Conservation (phyloP, 2,113 vertebrate genomes). For the Amazona vittata region DNA sequence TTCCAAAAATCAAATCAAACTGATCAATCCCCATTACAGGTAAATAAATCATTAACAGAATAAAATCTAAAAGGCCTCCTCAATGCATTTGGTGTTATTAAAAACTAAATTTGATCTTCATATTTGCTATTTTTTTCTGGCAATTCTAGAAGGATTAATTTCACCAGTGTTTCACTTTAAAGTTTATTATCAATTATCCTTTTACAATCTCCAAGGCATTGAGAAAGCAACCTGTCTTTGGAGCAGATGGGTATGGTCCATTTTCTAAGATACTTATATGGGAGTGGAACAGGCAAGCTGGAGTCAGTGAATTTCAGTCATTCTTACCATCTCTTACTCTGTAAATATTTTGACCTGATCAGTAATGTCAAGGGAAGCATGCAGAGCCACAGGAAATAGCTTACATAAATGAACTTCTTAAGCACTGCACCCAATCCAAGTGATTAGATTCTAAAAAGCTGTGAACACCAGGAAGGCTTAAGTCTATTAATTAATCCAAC, state of each 20-base stretch:
- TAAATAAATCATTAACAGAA: neutral
- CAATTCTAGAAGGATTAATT: neutral
- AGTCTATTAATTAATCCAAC: neutral
- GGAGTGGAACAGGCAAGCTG: neutral
- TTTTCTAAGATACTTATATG: neutral
- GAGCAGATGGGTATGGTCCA: neutral
- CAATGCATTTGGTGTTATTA: neutral
- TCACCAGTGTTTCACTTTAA: neutral
- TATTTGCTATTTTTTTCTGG: neutral
- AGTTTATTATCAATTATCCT: neutral
- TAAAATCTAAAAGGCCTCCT: neutral
- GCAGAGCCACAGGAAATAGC: slow-evolving; percentile 51
- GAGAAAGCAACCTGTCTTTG: neutral
- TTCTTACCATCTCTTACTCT: slow-evolving; percentile 35
- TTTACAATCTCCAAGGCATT: neutral
- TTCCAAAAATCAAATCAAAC: neutral
- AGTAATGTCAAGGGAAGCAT: slow-evolving; percentile 27
- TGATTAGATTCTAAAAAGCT: neutral
- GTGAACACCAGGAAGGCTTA: neutral
- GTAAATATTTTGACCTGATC: slow-evolving; percentile 38
- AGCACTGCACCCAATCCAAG: neutral
- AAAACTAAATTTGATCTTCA: neutral
- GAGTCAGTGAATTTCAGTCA: slow-evolving; percentile 16
- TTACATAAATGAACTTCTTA: slow-evolving; percentile 32
- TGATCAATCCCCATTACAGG: neutral